Evolutionary conservation across 2,113 vertebrate species (phyloP).

Genomic region (Vulpes lagopus): DNA sequence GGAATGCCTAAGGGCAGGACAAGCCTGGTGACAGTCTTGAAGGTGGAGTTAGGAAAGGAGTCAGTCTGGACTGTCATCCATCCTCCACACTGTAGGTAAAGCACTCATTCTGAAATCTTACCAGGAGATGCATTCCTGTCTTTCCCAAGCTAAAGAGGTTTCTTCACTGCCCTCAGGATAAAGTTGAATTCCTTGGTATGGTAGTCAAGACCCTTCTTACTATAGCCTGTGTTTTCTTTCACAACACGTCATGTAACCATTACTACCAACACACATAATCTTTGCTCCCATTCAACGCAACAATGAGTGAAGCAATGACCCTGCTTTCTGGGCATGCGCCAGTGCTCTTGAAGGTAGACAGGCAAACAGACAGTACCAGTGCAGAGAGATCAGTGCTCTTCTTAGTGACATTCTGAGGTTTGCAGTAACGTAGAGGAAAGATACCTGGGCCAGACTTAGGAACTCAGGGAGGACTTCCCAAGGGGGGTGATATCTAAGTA

Average conservation of each 20-base stretch:
- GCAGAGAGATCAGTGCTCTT: not conserved
- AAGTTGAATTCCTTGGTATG: not conserved
- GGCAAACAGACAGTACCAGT: not conserved
- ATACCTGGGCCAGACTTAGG: not conserved
- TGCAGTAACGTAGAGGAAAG: not conserved
- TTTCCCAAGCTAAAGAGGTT: not conserved
- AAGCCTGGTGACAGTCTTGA: no score
- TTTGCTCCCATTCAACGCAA: not conserved
- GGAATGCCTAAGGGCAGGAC: not conserved
- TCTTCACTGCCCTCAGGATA: not conserved
- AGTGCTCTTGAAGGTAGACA: not conserved
- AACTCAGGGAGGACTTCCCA: not conserved
- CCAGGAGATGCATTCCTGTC: not conserved
- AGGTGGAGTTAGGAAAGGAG: not conserved
- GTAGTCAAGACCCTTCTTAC: not conserved
- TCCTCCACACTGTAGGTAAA: not conserved
- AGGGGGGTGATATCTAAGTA: not conserved
- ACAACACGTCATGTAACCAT: accelerated
- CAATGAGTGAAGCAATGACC: not conserved
- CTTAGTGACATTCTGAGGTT: not conserved
- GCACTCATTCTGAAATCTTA: not conserved
- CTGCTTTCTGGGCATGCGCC: accelerated
- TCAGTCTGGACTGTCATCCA: no score
- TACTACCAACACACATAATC: not conserved
- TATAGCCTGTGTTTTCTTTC: not conserved